Percentiles rank a stretch among this genome's conserved stretches.
Evolutionary conservation across 2,113 vertebrate species (phyloP).

Genomic region (Caranx ignobilis): DNA sequence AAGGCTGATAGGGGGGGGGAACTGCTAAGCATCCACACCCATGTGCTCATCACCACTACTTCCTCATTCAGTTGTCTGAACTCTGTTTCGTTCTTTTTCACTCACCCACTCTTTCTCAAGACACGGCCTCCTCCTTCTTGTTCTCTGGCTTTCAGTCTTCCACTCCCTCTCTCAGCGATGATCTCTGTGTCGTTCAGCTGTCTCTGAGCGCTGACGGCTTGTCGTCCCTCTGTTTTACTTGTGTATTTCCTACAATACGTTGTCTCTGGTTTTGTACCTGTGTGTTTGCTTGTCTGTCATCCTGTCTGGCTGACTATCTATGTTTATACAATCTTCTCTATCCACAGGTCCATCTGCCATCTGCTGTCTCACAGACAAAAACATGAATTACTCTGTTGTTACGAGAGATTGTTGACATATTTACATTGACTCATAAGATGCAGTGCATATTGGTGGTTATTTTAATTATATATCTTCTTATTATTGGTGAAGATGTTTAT

Average conservation of each 20-base stretch:
- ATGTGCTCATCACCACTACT: slow-evolving; percentile 60
- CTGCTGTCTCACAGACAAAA: slow-evolving; percentile 16
- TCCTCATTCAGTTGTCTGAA: slow-evolving; percentile 62
- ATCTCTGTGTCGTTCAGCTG: slow-evolving; percentile 2
- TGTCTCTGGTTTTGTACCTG: background rate
- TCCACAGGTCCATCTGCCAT: slow-evolving; percentile 28
- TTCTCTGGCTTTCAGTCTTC: slow-evolving; percentile 20
- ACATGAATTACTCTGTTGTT: slow-evolving; percentile 9
- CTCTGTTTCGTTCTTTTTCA: slow-evolving; percentile 21
- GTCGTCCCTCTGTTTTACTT: slow-evolving; percentile 3
- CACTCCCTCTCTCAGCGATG: slow-evolving; percentile 12
- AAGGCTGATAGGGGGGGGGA: slow-evolving; percentile 18
- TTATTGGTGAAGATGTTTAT: background rate
- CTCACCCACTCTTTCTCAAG: slow-evolving; percentile 54
- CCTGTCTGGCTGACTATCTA: background rate
- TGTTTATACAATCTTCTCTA: slow-evolving; percentile 15
- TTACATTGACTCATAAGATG: background rate
- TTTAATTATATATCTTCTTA: background rate
- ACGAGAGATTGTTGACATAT: background rate
- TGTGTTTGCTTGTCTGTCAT: slow-evolving; percentile 35
- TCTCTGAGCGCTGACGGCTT: slow-evolving; percentile 2
- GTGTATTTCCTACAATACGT: background rate
- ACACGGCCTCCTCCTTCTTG: slow-evolving; percentile 36
- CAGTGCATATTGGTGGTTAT: background rate
- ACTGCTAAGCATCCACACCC: slow-evolving; percentile 66